Base-by-base conservation (phyloP, 2,888 invertebrate genomes). In the Dromius quadrimaculatus region DNA sequence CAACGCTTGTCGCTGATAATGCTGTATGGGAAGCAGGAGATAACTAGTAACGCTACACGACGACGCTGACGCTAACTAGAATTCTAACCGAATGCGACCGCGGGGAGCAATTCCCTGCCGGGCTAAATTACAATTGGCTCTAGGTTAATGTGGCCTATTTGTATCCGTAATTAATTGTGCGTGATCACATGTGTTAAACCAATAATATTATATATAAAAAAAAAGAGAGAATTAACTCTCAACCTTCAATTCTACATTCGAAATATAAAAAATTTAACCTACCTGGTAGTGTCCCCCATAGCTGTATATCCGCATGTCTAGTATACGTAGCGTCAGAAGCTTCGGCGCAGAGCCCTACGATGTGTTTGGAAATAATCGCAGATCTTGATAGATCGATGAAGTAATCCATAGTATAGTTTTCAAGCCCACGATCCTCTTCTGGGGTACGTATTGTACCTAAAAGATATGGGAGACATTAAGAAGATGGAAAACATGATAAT, bases 371-470 rank as follows among this genome's bases (percentile, higher is more conserved):
- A 73, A 94, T 89, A 69, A 90, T 85, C 72, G 85, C 85, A 6
- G 91, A 87, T 76, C 88, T 87, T 66, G 88, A 85, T 50, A 92
- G 82, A 75, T 91, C 88, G 22, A 96, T 88, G 84, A 91, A 90
- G 64, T 94, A 89, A 76, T 95, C 94, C 86, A 96, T 90, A 2
- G 92, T 92, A 74, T 90, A 90, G 79, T 92, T 93, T 57, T 92
- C 90, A 79, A 92, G 90, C 1, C 94, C 94, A 74, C 90, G 88
- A 78, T 96, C 95, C 77, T 96, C 95, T 80, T 97, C 97, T 0
- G 97, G 95, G 0, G 91, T 89, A 28, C 97, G 87, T 38, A 96
- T 90, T 11, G 94, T 93, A 71, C 92, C 92, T 2, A 94, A 93
- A 83, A 95, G 95, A n/a, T n/a, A n/a, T n/a, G n/a, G n/a, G n/a